A percentile compares a stretch with the other conserved stretches of the same genome.
These are phyloP conservation scores for Esox masquinongy DNA, from an alignment of 2,797 vertebrate species.

Conservation along the genomic window DNA sequence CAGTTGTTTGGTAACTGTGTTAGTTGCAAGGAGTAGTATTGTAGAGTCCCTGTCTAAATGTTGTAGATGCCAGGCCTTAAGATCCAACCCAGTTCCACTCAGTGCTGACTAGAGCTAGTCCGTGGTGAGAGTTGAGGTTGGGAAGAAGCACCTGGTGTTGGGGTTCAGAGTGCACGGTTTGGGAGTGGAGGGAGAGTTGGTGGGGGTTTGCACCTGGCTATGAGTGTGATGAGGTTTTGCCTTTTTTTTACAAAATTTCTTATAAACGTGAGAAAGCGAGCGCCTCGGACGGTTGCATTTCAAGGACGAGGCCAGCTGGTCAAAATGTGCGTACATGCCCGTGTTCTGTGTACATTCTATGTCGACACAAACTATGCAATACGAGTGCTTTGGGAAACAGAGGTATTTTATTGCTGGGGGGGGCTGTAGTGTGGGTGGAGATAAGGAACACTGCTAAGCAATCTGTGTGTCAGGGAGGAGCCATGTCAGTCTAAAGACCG, in stretches of 20 bases:
- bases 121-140: neutral
- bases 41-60: neutral
- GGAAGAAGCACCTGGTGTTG: conserved; percentile 45
- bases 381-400: conserved; percentile 26
- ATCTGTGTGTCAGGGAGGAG: conserved; percentile 19
- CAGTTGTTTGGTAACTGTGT: conserved; percentile 10
- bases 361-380: neutral
- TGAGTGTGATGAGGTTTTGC: conserved; percentile 48
- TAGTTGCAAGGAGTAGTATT: conserved; percentile 8
- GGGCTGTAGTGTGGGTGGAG: conserved; percentile 35
- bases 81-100: neutral
- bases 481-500: conserved; percentile 5
- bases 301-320: conserved; percentile 58
- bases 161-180: conserved; percentile 48
- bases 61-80: neutral
- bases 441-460: conserved; percentile 36
- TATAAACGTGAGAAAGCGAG: conserved; percentile 36
- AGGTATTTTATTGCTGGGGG: conserved; percentile 43
- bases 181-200: conserved; percentile 34
- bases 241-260: conserved; percentile 1
- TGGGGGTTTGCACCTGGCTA: conserved; percentile 61
- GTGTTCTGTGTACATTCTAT: neutral
- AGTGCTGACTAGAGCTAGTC: neutral
- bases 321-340: conserved; percentile 15
- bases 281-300: conserved; percentile 36